phyloP scores from a whole-genome alignment of 2,888 invertebrate genomes.

The Imbricaverruca yamaguchii region DNA sequence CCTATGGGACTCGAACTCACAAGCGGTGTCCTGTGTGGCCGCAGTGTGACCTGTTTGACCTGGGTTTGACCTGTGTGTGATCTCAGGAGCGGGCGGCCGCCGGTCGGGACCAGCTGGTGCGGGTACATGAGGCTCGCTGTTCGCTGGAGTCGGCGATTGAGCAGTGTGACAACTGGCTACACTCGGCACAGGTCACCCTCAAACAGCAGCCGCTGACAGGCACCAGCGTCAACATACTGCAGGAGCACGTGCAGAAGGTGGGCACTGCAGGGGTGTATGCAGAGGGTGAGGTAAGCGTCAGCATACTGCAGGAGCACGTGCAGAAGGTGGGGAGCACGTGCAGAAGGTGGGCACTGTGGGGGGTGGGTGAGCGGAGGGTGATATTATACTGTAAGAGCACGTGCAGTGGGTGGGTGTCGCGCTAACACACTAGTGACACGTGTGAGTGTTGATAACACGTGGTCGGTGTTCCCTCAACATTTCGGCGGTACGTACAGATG shows the following conservation, averaged over 20 bases:
- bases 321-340: conserved; percentile 76
- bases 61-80: conserved; percentile 43
- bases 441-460: no score
- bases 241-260: conserved; percentile 75
- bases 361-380: no score
- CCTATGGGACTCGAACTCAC: no score
- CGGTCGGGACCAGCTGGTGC: conserved; percentile 61
- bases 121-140: conserved; percentile 58
- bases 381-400: conserved; percentile 77
- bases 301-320: conserved; percentile 76
- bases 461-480: no score
- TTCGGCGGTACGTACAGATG: no score
- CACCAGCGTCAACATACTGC: conserved; percentile 69
- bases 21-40: no score
- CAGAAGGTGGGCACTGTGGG: conserved; percentile 67
- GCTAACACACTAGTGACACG: no score
- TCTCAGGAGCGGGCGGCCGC: conserved; percentile 61
- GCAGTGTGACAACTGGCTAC: conserved; percentile 76
- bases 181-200: conserved; percentile 79
- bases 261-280: no score
- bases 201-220: conserved; percentile 66
- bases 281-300: no score
- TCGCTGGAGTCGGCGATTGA: conserved; percentile 71
- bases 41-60: no score
- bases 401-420: conserved; percentile 69